Evolutionary conservation across 2,888 invertebrate genomes (phyloP).

Genomic region (Scotopteryx bipunctaria): DNA sequence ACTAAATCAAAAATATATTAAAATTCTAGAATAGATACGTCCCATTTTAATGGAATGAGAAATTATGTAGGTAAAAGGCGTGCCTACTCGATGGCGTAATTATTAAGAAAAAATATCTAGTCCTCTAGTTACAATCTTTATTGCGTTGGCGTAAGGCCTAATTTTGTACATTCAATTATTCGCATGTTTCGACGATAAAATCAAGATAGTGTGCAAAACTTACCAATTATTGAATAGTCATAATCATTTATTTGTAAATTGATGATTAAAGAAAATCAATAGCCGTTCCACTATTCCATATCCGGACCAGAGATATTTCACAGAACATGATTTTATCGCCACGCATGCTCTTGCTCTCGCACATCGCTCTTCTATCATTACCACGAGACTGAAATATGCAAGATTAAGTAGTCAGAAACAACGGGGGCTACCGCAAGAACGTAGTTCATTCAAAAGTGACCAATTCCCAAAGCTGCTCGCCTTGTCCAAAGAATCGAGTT

Average conservation of each 20-base stretch:
- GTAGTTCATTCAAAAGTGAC: too few species aligned
- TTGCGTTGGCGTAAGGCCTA: slow-evolving; percentile 27
- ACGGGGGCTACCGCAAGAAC: too few species aligned
- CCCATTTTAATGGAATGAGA: slow-evolving; percentile 41
- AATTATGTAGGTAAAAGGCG: slow-evolving; percentile 37
- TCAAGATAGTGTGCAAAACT: slow-evolving; percentile 1
- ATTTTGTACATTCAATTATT: slow-evolving; percentile 22
- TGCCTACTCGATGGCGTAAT: slow-evolving; percentile 29
- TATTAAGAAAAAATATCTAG: slow-evolving; percentile 22
- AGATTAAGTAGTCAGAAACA: too few species aligned
- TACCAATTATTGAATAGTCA: too few species aligned
- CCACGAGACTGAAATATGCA: too few species aligned
- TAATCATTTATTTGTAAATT: background rate
- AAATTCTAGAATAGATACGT: slow-evolving; percentile 26
- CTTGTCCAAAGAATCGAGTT: background rate
- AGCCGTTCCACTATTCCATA: too few species aligned
- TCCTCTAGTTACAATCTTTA: slow-evolving; percentile 16
- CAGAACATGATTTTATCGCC: too few species aligned
- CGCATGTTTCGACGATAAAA: slow-evolving; percentile 15
- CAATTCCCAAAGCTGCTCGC: too few species aligned
- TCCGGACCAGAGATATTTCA: too few species aligned
- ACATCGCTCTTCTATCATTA: too few species aligned
- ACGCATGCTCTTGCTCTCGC: too few species aligned
- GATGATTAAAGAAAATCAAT: slow-evolving; percentile 11
- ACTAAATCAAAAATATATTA: slow-evolving; percentile 17